Conservation (phyloP, 37 sponge, comb jelly and placozoan genomes). For the Oopsacas minuta region DNA sequence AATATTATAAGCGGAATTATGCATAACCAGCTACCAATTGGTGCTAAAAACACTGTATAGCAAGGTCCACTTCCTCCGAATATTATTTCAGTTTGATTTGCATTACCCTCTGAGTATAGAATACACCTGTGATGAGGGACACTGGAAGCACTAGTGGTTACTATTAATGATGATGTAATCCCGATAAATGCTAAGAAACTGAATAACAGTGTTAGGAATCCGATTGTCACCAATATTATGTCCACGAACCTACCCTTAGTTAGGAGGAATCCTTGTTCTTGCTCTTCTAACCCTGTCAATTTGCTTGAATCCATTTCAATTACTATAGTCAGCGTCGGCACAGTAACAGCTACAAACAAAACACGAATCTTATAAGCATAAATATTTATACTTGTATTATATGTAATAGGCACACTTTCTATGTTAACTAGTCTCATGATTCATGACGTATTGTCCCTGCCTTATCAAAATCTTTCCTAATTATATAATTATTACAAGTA, state of each 20-base stretch:
- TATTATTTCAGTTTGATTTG: neutral
- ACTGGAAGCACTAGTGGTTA: neutral
- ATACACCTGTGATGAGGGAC: neutral
- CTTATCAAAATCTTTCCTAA: no score
- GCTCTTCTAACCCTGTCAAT: neutral
- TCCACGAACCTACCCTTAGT: slow-evolving; percentile 14
- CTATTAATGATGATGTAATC: neutral
- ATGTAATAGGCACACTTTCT: no score
- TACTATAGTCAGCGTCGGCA: neutral
- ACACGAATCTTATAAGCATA: neutral
- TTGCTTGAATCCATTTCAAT: neutral
- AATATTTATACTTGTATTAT: neutral
- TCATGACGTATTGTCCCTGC: no score
- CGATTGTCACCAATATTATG: neutral
- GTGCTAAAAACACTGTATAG: neutral
- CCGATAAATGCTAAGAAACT: slow-evolving; percentile 5
- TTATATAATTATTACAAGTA: no score
- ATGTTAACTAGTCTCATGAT: no score
- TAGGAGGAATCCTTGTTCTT: neutral
- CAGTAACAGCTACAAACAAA: neutral
- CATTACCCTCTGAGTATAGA: neutral
- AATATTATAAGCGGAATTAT: neutral
- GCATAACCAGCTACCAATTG: neutral
- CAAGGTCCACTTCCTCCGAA: neutral
- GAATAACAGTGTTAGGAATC: neutral